Evolutionary conservation across 2,888 invertebrate genomes (phyloP), one percentile per base, ranked within the genome.

Genomic region (Sphaerophoria rueppellii): DNA sequence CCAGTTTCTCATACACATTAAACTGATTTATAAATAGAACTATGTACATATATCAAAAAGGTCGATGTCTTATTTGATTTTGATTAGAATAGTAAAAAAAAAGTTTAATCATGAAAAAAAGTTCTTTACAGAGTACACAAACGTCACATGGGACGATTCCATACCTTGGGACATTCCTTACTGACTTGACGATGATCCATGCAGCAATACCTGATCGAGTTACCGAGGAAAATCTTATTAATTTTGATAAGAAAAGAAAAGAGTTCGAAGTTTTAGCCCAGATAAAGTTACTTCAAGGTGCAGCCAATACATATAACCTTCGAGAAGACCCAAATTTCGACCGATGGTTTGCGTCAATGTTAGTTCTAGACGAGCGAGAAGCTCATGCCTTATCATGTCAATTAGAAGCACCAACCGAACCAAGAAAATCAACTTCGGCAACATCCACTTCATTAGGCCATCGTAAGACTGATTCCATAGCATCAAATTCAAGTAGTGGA

Each of bases 191-290:
- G 0, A 99, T 99, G 98, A 98, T 99, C 89, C 98, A 99, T 92
- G 97, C 98, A 12, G 99, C 99, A 46, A 97, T 96, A 90, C 97
- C 97, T 0, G 98, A 98, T 90, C 95, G 94, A 6, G 91, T 91
- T 52, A 94, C 95, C 57, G 96, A 96, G 82, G 96, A 96, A 60
- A 89, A 89, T 77, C 93, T 99, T 61, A 98, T 99, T 65, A 99
- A 99, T 92, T 99, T 99, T 91, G 99, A 99, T 91, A 99, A 99
- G 92, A 95, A 98, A 76, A 93, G 99, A 83, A 99, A 99, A 92
- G 99, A 99, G 92, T 99, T 99, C 92, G 99, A 99, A 93, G 97
- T 99, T 34, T 93, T 99, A 82, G 99, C 99, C 7, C 98, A 98
- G 93, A 97, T 99, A 80, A 96, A 98, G 90, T 93, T 99, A 78